Base-by-base conservation (phyloP, 2,113 vertebrate genomes). In the Catharus bicknelli region DNA sequence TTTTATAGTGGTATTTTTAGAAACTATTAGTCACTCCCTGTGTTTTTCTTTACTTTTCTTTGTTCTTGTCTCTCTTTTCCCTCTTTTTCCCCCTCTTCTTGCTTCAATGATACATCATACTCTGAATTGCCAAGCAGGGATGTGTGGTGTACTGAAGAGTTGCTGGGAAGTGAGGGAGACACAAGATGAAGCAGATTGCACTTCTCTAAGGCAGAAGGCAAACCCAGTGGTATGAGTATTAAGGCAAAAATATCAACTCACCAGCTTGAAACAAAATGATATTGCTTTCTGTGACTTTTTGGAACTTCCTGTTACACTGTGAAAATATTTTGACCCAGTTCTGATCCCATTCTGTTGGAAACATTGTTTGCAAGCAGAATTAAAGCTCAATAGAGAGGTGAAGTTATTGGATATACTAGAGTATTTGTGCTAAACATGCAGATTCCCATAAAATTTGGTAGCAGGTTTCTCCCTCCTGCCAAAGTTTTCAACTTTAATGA, bases 401-500 rank as follows among this genome's bases (percentile, higher is more conserved):
- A 72, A 73, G 11, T 66, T 90, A 13, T 4, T 77, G 13, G 30
- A 47, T 57, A 8, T 23, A 47, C 34, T 55, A 30, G 23, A 36
- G 18, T 36, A 10, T 48, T 85, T 32, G 17, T 40, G 32, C 51
- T 76, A 69, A 93, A 64, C 20, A 32, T 50, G 61, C 9, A 17
- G 17, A 63, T 82, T 66, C 67, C 59, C 32, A 51, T 80, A 83
- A 91, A 76, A 88, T 43, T 70, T 74, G 68, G 75, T 67, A 57
- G 45, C 55, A 50, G 43, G 29, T 93, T 91, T 80, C 82, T 93
- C 34, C n/a, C 27, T 66, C 16, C 15, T 78, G 61, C 27, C 23
- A 29, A 73, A 75, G 30, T 95, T 94, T 67, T 79, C 38, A 88
- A 74, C 62, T 93, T 88, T 90, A 75, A 89, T 90, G 82, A 70